Evolutionary conservation across 1,140 invertebrate species (phyloP), one percentile per base, ranked within the genome.

Genomic region (Stegodyphus dumicola): DNA sequence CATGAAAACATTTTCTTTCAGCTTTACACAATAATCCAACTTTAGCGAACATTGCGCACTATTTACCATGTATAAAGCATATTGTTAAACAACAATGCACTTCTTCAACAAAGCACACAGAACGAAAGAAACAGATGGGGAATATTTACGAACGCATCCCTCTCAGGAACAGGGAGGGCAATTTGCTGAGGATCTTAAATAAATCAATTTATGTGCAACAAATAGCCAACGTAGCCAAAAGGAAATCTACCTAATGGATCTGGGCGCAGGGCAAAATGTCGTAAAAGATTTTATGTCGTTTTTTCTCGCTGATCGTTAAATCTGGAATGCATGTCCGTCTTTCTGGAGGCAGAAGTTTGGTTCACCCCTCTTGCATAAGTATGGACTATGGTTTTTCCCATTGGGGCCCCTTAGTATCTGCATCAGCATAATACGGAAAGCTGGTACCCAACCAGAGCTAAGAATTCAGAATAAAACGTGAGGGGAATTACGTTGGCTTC

Each of bases 181-280:
- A 78, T 78, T 78, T 78, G 77, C 69, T 69, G 65, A 15, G 33
- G 49, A 65, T 33, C 11, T 78, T 53, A 67, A 69, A 78, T 78
- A 78, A 78, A 78, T 78, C 77, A 78, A 78, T 69, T 78, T 67
- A 78, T 33, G 66, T 65, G 54, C 9, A 69, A 48, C 60, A 78
- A 78, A 69, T 78, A 69, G 66, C 33, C 53, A 13, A 65, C 33
- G 53, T 49, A 13, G 60, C 49, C 13, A 1, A 3, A 11, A 15
- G 15, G 15, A 53, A 67, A 18, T 69, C n/a, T 33, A 6, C 17
- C 17, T 69, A 69, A 78, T 78, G 65, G 65, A 78, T 52, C 65
- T 53, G 10, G 48, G 33, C 33, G 51, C 52, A 17, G 33, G 48
- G 33, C 33, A 69, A 6, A 65, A 54, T 51, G 52, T 10, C 17